Evolutionary conservation across 2,888 invertebrate species (phyloP).

Genomic region (Netelia virgata): DNA sequence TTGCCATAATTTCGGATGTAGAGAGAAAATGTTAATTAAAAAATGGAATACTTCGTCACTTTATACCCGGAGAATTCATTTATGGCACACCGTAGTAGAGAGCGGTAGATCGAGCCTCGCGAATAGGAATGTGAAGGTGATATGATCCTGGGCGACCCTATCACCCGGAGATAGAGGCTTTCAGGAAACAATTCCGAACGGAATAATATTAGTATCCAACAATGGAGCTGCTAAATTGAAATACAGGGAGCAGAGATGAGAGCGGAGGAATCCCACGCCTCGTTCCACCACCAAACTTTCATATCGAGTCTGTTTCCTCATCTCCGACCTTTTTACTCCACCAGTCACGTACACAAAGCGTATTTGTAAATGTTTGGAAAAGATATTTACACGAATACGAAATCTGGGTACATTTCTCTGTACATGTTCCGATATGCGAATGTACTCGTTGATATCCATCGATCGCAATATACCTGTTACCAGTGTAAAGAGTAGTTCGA

Average conservation of each 20-base stretch:
- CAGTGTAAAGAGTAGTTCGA: background rate
- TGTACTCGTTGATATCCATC: too few species aligned
- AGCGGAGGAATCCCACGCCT: constrained; percentile 29
- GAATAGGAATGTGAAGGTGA: background rate
- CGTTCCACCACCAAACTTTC: background rate
- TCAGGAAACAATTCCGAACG: constrained; percentile 83
- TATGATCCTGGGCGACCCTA: background rate
- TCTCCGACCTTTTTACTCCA: too few species aligned
- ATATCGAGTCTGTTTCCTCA: too few species aligned
- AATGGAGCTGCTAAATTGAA: constrained; percentile 83
- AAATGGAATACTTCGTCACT: too few species aligned
- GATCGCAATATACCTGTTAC: too few species aligned
- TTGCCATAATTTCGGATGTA: too few species aligned
- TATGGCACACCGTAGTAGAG: too few species aligned
- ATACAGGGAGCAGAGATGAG: constrained; percentile 75
- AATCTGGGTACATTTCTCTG: background rate
- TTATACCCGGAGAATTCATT: too few species aligned
- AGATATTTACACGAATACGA: background rate
- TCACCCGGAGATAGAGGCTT: constrained; percentile 70
- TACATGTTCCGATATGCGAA: background rate
- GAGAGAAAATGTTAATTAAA: too few species aligned
- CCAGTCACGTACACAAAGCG: too few species aligned
- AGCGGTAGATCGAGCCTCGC: too few species aligned
- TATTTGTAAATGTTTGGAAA: background rate
- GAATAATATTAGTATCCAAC: constrained; percentile 84